A percentile compares a stretch with the other conserved stretches of the same genome.
These are phyloP conservation scores for Parelbella ahira DNA, from an alignment of 2,888 invertebrate species.

Conservation along the genomic window DNA sequence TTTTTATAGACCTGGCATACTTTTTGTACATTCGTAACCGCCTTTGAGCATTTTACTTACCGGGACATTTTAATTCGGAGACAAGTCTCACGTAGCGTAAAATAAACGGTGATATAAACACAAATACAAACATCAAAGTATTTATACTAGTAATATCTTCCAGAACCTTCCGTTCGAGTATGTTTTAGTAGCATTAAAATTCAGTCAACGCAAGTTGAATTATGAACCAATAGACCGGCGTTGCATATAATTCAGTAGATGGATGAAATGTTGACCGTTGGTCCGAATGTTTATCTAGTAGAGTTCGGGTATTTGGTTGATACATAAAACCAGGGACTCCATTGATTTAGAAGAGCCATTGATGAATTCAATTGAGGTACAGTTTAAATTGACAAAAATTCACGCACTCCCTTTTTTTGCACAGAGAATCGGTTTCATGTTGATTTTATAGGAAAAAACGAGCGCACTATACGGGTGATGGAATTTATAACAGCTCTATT, in stretches of 20 bases:
- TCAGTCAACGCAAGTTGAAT: constrained; percentile 6
- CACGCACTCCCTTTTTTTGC: constrained; percentile 21
- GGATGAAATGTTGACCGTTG: constrained; percentile 8
- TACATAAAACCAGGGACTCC: constrained; percentile 9
- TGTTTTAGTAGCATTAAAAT: constrained; percentile 4
- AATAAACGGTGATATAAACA: too few relatives aligned
- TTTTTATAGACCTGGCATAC: too few relatives aligned
- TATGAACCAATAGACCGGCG: constrained; percentile 5
- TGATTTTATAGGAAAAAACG: constrained; percentile 30
- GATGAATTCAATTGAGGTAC: constrained; percentile 29
- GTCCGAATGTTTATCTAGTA: constrained; percentile 12
- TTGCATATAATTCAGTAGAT: constrained; percentile 9
- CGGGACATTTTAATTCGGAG: too few relatives aligned
- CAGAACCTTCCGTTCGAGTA: too few relatives aligned
- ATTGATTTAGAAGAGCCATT: constrained; percentile 22
- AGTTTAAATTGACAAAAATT: constrained; percentile 26
- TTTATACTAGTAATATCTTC: too few relatives aligned
- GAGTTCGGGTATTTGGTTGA: constrained; percentile 14
- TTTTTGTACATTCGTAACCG: too few relatives aligned
- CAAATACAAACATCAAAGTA: too few relatives aligned
- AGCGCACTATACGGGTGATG: constrained; percentile 31
- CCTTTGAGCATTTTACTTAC: too few relatives aligned
- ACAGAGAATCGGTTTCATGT: constrained; percentile 20
- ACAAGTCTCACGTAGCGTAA: too few relatives aligned
- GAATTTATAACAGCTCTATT: constrained; percentile 14